These are phyloP conservation scores for Mobula hypostoma DNA, from an alignment of 2,113 vertebrate species.

Conservation along the genomic window DNA sequence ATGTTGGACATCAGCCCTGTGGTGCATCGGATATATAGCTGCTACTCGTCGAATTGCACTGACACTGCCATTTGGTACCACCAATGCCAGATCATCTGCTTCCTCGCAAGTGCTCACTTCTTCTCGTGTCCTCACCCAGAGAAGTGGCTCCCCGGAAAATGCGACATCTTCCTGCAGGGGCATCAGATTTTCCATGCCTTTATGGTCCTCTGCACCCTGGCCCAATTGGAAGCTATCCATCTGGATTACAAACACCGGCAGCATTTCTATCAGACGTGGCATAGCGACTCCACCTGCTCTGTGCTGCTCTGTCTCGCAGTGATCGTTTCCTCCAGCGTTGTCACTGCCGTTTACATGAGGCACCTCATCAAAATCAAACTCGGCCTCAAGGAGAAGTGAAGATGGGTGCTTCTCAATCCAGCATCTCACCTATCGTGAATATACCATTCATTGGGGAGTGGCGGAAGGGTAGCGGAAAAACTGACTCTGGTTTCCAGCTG, in stretches of 20 bases:
- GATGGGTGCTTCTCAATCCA: not conserved
- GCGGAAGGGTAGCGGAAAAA: not conserved
- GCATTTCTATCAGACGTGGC: conserved; percentile 70
- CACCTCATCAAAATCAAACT: conserved; percentile 62
- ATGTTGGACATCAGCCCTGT: conserved; percentile 87
- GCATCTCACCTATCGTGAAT: not conserved
- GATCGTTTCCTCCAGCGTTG: conserved; percentile 69
- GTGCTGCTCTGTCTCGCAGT: conserved; percentile 74
- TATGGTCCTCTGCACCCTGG: conserved; percentile 80
- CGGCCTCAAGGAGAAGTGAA: conserved; percentile 64
- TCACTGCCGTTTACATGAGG: conserved; percentile 74
- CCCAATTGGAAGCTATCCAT: conserved; percentile 81
- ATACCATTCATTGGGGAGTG: not conserved
- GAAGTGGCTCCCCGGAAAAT: conserved; percentile 79
- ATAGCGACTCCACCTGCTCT: conserved; percentile 65
- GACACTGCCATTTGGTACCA: conserved; percentile 76
- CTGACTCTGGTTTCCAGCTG: not conserved
- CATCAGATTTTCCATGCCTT: conserved; percentile 90
- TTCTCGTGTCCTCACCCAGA: conserved; percentile 84
- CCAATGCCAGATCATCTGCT: conserved; percentile 80
- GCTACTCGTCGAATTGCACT: conserved; percentile 41
- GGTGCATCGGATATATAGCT: conserved; percentile 71
- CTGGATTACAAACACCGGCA: conserved; percentile 74
- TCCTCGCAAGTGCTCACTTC: conserved; percentile 80
- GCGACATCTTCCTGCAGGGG: conserved; percentile 84